phyloP scores from a whole-genome alignment of 1,140 invertebrate genomes.

The Doryteuthis pealeii region DNA sequence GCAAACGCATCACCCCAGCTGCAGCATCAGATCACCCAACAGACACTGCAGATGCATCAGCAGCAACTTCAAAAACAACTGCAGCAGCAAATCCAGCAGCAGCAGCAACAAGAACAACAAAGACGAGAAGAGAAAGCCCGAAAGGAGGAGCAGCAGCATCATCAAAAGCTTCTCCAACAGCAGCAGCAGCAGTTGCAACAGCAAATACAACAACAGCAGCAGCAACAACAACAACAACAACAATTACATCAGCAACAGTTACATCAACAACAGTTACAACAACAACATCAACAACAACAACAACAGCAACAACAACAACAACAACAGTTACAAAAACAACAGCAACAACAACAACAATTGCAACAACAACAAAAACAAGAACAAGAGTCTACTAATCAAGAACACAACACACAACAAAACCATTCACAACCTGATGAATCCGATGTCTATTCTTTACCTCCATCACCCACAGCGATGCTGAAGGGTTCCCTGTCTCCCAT shows the following conservation, averaged over 20 bases:
- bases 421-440: background rate
- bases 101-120: background rate
- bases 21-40: background rate
- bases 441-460: too few species aligned
- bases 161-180: background rate
- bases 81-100: background rate
- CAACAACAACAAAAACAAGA: background rate
- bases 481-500: too few species aligned
- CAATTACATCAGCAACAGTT: background rate
- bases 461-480: too few species aligned
- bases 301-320: background rate
- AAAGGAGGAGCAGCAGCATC: background rate
- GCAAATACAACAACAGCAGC: background rate
- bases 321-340: background rate
- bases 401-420: background rate
- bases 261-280: background rate
- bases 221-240: background rate
- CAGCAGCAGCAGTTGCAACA: background rate
- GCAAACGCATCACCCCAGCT: background rate
- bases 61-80: background rate
- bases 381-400: background rate
- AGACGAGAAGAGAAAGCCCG: background rate
- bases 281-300: background rate
- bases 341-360: background rate
- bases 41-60: background rate